Conservation (phyloP, 2,113 vertebrate genomes). For the Parus major region DNA sequence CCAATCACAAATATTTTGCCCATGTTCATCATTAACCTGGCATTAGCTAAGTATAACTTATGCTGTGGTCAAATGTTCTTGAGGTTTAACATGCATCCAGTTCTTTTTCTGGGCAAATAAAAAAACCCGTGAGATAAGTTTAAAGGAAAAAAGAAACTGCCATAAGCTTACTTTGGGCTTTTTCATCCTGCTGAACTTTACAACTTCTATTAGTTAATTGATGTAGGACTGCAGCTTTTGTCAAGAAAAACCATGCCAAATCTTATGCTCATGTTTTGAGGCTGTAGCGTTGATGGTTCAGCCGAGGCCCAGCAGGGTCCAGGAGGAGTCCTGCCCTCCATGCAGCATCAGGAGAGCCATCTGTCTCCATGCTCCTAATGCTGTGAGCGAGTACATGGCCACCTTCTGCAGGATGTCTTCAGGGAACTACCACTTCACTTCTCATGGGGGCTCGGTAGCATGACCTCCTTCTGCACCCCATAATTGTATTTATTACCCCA, state of each 20-base stretch:
- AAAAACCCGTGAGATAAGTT: background rate
- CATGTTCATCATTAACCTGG: background rate
- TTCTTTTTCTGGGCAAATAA: background rate
- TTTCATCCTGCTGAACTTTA: background rate
- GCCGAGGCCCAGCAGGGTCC: accelerated
- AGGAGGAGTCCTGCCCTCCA: background rate
- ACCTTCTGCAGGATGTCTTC: background rate
- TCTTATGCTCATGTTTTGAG: background rate
- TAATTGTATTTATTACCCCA: background rate
- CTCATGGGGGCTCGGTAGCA: background rate
- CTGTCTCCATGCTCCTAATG: accelerated
- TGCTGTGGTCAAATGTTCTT: background rate
- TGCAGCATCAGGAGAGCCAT: accelerated
- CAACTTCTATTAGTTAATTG: background rate
- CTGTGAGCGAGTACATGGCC: background rate
- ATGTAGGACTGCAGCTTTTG: background rate
- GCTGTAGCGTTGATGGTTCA: accelerated
- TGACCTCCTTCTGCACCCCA: background rate
- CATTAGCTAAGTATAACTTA: background rate
- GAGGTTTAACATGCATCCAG: background rate
- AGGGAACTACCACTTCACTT: background rate
- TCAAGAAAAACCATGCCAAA: background rate
- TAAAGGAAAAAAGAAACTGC: background rate
- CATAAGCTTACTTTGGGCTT: background rate
- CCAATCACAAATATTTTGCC: constrained; percentile 39